Percentiles rank a stretch among this genome's conserved stretches.
Conservation (phyloP, 1,140 invertebrate genomes). For the Drosophila sp. region DNA sequence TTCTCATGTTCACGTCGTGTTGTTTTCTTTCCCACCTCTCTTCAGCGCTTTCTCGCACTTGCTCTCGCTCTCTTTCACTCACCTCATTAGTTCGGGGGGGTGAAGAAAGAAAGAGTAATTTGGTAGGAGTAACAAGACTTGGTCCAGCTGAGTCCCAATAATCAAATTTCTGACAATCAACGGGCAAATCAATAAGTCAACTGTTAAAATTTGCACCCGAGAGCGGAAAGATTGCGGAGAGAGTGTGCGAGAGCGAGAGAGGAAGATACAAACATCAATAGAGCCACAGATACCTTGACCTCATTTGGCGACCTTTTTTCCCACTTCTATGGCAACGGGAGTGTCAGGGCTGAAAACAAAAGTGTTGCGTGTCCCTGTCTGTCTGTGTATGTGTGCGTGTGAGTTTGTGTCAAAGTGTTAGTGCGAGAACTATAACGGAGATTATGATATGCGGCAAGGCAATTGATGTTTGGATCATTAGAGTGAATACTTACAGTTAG, state of each 20-base stretch:
- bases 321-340: not conserved
- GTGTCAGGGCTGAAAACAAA: not conserved
- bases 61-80: conserved; percentile 5
- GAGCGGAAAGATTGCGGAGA: conserved; percentile 1
- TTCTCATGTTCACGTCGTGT: conserved; percentile 48
- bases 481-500: too few species aligned
- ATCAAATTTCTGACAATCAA: conserved; percentile 69
- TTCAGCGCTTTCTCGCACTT: conserved; percentile 8
- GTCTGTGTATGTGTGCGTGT: not conserved
- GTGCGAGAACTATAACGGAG: conserved; percentile 31
- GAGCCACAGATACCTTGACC: conserved; percentile 63
- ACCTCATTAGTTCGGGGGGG: not conserved
- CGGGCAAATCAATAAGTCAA: conserved; percentile 71
- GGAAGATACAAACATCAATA: conserved; percentile 22
- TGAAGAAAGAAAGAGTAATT: conserved; percentile 10
- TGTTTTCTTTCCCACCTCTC: conserved; percentile 32
- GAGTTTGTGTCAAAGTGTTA: conserved; percentile 25
- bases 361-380: conserved; percentile 1
- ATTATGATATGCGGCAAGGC: conserved; percentile 44
- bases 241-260: conserved; percentile 9
- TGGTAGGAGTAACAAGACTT: conserved; percentile 8
- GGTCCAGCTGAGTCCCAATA: conserved; percentile 64
- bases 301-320: conserved; percentile 69
- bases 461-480: conserved; percentile 13
- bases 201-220: conserved; percentile 55